phyloP scores from a whole-genome alignment of 1,140 invertebrate species.

The Drosophila dunni region DNA sequence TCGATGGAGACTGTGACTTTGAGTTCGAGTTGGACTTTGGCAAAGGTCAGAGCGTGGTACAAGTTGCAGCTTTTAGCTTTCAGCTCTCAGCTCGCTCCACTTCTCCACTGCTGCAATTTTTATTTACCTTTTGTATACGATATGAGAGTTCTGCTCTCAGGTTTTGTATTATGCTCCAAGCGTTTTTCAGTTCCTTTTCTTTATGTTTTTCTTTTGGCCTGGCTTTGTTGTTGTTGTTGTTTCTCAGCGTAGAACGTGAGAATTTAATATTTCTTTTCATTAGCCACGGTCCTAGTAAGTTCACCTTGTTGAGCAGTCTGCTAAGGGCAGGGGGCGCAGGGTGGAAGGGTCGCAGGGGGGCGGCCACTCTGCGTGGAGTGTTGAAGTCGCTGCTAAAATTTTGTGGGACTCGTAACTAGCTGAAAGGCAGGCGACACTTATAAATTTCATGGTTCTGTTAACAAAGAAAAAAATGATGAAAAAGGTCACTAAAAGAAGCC shows the following conservation, averaged over 20 bases:
- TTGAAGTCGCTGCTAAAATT: constrained; percentile 23
- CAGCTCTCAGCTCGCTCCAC: constrained; percentile 1
- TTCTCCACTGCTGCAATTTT: constrained; percentile 62
- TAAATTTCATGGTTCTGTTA: constrained; percentile 68
- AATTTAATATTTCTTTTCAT: constrained; percentile 83
- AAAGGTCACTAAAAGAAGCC: constrained; percentile 51
- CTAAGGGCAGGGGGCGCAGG: not conserved
- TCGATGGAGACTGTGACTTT: not conserved
- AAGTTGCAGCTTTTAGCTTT: constrained; percentile 40
- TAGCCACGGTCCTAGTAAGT: constrained; percentile 61
- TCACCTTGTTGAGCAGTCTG: constrained; percentile 18
- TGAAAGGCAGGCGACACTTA: constrained; percentile 58
- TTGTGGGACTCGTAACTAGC: constrained; percentile 24
- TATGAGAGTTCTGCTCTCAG: constrained; percentile 53
- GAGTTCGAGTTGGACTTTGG: constrained; percentile 11
- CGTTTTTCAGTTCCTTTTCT: constrained; percentile 32
- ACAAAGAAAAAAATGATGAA: not conserved
- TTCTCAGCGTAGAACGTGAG: constrained; percentile 69
- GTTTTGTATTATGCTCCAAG: constrained; percentile 39
- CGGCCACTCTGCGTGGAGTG: not conserved
- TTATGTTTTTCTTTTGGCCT: constrained; percentile 45
- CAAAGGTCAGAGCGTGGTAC: constrained; percentile 63
- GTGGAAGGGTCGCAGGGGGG: no score
- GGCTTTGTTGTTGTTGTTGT: constrained; percentile 32
- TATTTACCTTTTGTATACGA: constrained; percentile 79